Evolutionary conservation across 2,888 invertebrate genomes (phyloP).

Genomic region (Drosophila hawaiiensis): DNA sequence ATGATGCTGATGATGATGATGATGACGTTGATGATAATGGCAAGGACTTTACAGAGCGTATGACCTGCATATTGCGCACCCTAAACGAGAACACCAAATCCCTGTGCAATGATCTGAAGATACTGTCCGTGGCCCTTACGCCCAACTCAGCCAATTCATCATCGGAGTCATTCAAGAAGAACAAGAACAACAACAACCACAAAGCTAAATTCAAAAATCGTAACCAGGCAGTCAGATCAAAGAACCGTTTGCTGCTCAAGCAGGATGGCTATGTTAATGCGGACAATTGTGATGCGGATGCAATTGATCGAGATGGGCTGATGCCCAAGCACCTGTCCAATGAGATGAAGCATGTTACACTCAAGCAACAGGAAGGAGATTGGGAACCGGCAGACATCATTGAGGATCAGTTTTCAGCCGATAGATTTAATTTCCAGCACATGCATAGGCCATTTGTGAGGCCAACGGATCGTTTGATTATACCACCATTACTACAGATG

Average conservation of each 20-base stretch:
- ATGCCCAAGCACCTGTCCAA: not conserved
- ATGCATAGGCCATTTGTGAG: not conserved
- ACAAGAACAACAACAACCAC: not conserved
- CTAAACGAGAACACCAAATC: conserved; percentile 11
- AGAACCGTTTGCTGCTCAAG: conserved; percentile 2
- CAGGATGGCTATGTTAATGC: not conserved
- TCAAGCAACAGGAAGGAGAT: not conserved
- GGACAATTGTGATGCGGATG: not conserved
- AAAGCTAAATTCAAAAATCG: not conserved
- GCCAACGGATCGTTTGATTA: not conserved
- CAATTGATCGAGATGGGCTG: not conserved
- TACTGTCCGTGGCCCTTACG: not conserved
- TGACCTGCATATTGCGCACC: conserved; percentile 22
- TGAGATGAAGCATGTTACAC: not conserved
- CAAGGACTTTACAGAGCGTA: conserved; percentile 1
- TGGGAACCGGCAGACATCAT: not conserved
- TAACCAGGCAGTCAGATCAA: not conserved
- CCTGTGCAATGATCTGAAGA: conserved; percentile 23
- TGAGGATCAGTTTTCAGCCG: not conserved
- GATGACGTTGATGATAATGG: not conserved
- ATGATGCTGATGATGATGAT: not conserved
- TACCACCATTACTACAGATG: conserved; percentile 23
- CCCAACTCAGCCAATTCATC: not conserved
- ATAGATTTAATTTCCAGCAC: not conserved
- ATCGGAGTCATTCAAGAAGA: not conserved